Conservation (phyloP, 2,113 vertebrate genomes). For the Gracilinanus agilis region DNA sequence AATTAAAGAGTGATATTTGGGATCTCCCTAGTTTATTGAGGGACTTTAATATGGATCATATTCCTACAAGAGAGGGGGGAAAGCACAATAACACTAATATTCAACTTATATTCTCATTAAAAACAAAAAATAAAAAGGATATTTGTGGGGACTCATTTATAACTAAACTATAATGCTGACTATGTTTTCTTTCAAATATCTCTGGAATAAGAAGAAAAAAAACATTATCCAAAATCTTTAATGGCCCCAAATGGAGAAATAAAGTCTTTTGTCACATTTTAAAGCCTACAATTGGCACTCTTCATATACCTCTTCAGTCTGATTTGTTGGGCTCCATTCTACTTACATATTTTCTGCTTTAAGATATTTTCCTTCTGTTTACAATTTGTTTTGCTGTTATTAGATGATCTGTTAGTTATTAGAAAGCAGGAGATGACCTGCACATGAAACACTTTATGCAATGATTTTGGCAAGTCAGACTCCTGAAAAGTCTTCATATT, state of each 20-base stretch:
- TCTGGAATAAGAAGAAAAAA: constrained; percentile 66
- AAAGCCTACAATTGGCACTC: too few species aligned
- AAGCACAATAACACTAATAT: constrained; percentile 85
- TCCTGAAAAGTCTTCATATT: neutral
- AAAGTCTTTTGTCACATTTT: neutral
- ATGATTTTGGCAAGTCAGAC: neutral
- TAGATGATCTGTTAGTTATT: neutral
- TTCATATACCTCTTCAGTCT: neutral
- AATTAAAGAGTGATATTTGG: constrained; percentile 84
- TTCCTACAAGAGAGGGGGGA: constrained; percentile 83
- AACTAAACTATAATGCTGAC: constrained; percentile 68
- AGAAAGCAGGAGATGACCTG: neutral
- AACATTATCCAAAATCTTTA: constrained; percentile 44
- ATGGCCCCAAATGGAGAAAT: constrained; percentile 56
- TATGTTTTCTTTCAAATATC: constrained; percentile 63
- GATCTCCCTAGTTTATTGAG: constrained; percentile 82
- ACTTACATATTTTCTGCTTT: constrained; percentile 6
- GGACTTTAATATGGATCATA: constrained; percentile 88
- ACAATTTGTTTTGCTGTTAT: neutral
- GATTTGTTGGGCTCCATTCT: neutral
- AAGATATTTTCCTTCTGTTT: constrained; percentile 1
- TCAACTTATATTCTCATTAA: constrained; percentile 88
- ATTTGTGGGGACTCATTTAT: constrained; percentile 84
- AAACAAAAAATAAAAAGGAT: constrained; percentile 88
- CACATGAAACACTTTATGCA: neutral